Base-by-base conservation (phyloP, 2,888 invertebrate species). In the Hecatera dysodea region DNA sequence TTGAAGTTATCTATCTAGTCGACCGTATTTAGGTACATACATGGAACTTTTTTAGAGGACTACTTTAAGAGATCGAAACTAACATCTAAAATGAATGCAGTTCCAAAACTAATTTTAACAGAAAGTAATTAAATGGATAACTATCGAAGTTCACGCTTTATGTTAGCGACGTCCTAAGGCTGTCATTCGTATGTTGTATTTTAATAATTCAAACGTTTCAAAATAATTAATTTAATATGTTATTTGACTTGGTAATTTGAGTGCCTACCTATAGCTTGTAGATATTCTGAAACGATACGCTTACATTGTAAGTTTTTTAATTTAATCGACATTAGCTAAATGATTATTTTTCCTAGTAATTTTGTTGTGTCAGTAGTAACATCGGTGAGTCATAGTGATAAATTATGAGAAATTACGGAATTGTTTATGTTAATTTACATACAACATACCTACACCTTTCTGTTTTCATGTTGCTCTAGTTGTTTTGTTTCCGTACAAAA, bases 181-280 rank as follows among this genome's bases (percentile, higher is more conserved):
- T 52, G 62, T 62, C 29, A 62, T n/a, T 75, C 12, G 24, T 39
- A 9, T 56, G 33, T 70, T 59, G 33, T 48, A 19, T 33, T 29
- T 42, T 9, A 65, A 50, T 62, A 46, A 12, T 46, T 44, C 44
- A 63, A 72, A 57, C 42, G 74, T 73, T 57, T 56, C n/a, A 56
- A 33, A n/a, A 39, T 57, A 46, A 67, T 74, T 46, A 50, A 73
- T 72, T 56, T 65, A 4, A 57, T 56, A 59, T 59, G 44, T 57
- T 29, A 66, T 74, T 46, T 48, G 46, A 73, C 29, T 55, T 48
- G 24, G 48, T 55, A 75, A 73, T 75, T 63, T 48, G 42, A 57
- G 48, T 15, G 11, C 1, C 0, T 39, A 33, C 1, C 0, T 39
- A 33, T 48, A 36, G 36, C n/a, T 46, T 52, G 44, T 75, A 68